These are phyloP conservation scores for Haliaeetus leucogaster DNA, from an alignment of 2,113 vertebrate species.

Conservation along the genomic window DNA sequence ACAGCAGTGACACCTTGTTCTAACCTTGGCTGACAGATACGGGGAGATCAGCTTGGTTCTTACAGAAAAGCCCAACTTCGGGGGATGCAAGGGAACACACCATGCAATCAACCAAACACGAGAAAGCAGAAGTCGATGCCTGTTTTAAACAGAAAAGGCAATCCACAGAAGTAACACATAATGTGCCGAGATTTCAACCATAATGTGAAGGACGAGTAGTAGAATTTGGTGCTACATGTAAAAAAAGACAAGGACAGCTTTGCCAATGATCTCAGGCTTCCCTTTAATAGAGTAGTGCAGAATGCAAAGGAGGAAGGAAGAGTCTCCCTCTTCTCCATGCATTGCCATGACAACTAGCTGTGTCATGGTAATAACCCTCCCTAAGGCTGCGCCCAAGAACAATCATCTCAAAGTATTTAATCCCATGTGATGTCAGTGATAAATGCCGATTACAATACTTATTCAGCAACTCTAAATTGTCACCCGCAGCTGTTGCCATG, in stretches of 20 bases:
- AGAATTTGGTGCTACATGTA: not conserved
- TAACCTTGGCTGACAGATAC: not conserved
- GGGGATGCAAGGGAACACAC: not conserved
- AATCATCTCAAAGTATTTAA: constrained; percentile 59
- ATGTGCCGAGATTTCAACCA: fast-evolving
- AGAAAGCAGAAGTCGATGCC: not conserved
- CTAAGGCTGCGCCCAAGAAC: constrained; percentile 37
- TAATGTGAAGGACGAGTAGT: fast-evolving
- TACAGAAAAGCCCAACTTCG: not conserved
- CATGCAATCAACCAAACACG: fast-evolving
- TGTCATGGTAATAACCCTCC: constrained; percentile 58
- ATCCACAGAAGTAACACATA: not conserved
- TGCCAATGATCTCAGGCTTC: not conserved
- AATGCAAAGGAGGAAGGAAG: constrained; percentile 58
- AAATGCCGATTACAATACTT: constrained; percentile 49
- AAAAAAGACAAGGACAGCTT: not conserved
- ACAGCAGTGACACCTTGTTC: not conserved
- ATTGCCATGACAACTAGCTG: constrained; percentile 64
- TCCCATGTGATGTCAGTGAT: constrained; percentile 37
- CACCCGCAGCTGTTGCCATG: constrained; percentile 38
- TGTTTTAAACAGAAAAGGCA: not conserved
- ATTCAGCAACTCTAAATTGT: constrained; percentile 48
- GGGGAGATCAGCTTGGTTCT: not conserved
- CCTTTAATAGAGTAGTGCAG: not conserved
- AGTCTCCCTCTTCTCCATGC: constrained; percentile 12